Evolutionary conservation across 2,797 vertebrate species (phyloP).

Genomic region (Dallia pectoralis): DNA sequence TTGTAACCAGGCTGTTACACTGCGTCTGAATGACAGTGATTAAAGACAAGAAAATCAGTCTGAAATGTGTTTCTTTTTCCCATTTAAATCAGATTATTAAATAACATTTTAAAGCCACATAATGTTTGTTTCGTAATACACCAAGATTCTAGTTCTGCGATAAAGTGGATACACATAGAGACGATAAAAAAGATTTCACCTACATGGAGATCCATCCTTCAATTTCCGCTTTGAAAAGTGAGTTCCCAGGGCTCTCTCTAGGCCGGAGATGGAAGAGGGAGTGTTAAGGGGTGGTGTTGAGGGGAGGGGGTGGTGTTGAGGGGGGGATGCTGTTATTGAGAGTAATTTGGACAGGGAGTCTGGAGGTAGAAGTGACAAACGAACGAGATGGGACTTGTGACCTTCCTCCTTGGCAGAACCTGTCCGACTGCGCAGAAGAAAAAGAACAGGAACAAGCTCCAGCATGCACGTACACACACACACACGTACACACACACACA

Average conservation of each 20-base stretch:
- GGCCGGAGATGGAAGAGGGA: background rate
- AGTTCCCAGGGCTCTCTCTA: background rate
- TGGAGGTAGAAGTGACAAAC: constrained; percentile 3
- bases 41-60: too few species aligned
- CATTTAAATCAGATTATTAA: too few species aligned
- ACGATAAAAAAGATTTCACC: background rate
- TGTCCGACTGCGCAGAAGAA: background rate
- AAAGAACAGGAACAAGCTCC: background rate
- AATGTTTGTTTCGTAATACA: background rate
- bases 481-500: too few species aligned
- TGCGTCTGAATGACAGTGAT: too few species aligned
- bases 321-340: background rate
- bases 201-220: background rate
- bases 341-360: background rate
- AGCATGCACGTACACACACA: too few species aligned
- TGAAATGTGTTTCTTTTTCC: too few species aligned
- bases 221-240: background rate
- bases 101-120: too few species aligned
- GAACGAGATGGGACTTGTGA: background rate
- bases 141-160: background rate
- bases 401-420: background rate
- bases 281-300: too few species aligned
- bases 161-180: background rate
- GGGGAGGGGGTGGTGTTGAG: background rate
- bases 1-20: too few species aligned